Base-by-base conservation (phyloP, 2,113 vertebrate genomes). In the Semnopithecus entellus region DNA sequence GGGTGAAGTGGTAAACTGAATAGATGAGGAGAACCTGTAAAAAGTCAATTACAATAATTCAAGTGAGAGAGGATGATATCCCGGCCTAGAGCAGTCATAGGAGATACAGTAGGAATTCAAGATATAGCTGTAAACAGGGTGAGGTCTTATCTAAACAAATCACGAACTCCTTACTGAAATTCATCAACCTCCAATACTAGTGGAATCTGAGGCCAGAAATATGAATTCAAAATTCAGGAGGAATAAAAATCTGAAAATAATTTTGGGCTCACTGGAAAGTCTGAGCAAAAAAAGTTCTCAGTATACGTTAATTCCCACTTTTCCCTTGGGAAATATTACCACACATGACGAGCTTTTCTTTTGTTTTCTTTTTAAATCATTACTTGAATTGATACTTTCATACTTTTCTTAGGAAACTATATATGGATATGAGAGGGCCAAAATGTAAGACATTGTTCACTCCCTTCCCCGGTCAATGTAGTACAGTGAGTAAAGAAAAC, bases 351-450 rank as follows among this genome's bases (percentile, higher is more conserved):
- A 66, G 8, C 2, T 8, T 52, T 32, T 81, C 14, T 27, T 50
- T 55, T 55, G 52, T 55, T 52, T 10, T 14, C 61, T 32, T 25
- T 18, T 32, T 3, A 20, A 86, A 70, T 66, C 57, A 70, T 38
- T n/a, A 8, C 68, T 85, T 61, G 48, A 88, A 13, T 96, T n/a
- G 72, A 16, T 79, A 61, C 8, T 75, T 70, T 35, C 38, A 91
- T 11, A 40, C 6, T 95, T 93, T 93, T 89, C 83, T 85, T 81
- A 89, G 88, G 45, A 93, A 80, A 52, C 32, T 95, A 73, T 84
- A 61, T 57, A 45, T 38, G 40, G 43, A 13, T 18, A 66, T 64
- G 27, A 95, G 27, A 90, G 57, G 38, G 45, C 5, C 75, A 57
- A 81, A 64, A 64, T 40, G 32, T 23, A 83, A 72, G n/a, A 30